Percentiles rank a stretch among this genome's conserved stretches.
phyloP scores from a whole-genome alignment of 2,113 vertebrate genomes.

The Rhagologus leucostigma region DNA sequence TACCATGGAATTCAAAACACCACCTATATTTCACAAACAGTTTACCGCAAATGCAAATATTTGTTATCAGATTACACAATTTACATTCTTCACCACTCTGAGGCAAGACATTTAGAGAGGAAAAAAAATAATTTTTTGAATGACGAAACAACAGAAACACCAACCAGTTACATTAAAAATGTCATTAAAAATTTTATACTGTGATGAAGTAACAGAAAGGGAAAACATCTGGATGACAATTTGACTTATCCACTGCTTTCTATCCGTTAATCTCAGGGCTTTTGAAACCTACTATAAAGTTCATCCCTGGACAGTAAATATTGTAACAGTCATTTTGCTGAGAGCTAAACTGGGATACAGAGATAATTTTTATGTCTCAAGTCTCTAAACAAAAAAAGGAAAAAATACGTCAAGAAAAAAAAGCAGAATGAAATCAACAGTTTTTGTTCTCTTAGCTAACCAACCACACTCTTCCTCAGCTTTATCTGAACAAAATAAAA shows the following conservation, averaged over 20 bases:
- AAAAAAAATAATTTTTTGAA: not conserved
- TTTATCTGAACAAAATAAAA: not conserved
- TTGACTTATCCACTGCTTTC: not conserved
- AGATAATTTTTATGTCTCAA: not conserved
- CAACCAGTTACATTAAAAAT: conserved; percentile 37
- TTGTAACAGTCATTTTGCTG: not conserved
- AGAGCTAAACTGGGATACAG: not conserved
- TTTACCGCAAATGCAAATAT: conserved; percentile 46
- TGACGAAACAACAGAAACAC: not conserved
- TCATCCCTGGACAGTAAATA: not conserved
- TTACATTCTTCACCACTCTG: not conserved
- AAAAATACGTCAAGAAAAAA: not conserved
- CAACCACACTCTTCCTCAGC: not conserved
- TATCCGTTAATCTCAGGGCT: not conserved
- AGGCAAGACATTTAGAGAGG: not conserved
- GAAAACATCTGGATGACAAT: conserved; percentile 28
- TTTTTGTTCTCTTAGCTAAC: not conserved
- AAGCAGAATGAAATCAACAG: not conserved
- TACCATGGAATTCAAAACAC: conserved; percentile 37
- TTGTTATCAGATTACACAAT: conserved; percentile 29
- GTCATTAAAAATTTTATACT: conserved; percentile 4
- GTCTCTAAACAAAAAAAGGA: not conserved
- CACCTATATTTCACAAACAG: conserved; percentile 46
- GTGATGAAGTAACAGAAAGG: not conserved
- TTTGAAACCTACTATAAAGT: not conserved